Evolutionary conservation across 2,113 vertebrate species (phyloP).

Genomic region (Leptobrachium ailaonicum): DNA sequence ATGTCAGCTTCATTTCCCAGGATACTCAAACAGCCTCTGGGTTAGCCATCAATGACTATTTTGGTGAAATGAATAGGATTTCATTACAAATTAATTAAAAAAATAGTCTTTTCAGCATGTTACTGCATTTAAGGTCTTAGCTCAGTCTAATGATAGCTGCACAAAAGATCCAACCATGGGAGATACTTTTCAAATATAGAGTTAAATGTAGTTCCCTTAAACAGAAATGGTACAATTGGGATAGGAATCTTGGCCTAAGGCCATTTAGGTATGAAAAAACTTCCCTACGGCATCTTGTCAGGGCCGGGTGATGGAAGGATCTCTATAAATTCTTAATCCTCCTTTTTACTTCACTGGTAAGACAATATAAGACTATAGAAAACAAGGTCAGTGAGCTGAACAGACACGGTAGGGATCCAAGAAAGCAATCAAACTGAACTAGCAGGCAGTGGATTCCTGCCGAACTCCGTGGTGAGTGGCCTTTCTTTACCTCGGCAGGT

Average conservation of each 20-base stretch:
- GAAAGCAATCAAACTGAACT: conserved; percentile 91
- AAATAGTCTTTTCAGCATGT: conserved; percentile 6
- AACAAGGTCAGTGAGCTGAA: conserved; percentile 79
- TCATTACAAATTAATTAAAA: conserved; percentile 1
- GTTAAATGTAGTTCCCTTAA: conserved; percentile 25
- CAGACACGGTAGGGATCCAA: conserved; percentile 80
- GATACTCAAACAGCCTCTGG: no score
- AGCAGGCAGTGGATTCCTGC: conserved; percentile 83
- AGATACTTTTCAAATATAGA: conserved; percentile 5
- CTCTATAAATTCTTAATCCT: conserved; percentile 89
- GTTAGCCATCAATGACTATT: no score
- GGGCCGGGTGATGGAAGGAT: conserved; percentile 81
- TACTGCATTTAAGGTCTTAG: not conserved
- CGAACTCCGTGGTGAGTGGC: conserved; percentile 71
- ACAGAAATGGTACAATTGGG: conserved; percentile 67
- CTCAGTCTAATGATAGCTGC: conserved; percentile 13
- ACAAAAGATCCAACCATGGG: conserved; percentile 13
- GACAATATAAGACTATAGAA: conserved; percentile 80
- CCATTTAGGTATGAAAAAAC: conserved; percentile 81
- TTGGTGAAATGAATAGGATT: no score
- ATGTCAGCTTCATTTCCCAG: no score
- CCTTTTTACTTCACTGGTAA: conserved; percentile 72
- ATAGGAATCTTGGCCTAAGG: conserved; percentile 73
- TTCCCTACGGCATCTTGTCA: conserved; percentile 73
- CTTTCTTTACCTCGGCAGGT: conserved; percentile 84